These are phyloP conservation scores for Drosophila stalkeri DNA, from an alignment of 2,888 invertebrate species.

Conservation along the genomic window DNA sequence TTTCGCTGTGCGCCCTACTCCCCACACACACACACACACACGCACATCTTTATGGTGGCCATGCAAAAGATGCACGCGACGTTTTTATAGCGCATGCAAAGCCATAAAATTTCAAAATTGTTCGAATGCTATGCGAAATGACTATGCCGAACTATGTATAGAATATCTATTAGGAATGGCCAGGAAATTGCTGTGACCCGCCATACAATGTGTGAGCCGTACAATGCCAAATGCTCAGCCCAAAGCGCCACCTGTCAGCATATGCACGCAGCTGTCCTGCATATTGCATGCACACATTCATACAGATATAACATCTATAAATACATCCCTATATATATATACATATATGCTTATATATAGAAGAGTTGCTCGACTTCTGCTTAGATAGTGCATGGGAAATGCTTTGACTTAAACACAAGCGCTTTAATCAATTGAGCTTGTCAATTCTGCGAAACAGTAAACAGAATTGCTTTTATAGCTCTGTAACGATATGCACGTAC, in stretches of 20 bases:
- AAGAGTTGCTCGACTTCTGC: constrained; percentile 8
- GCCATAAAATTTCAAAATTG: constrained; percentile 49
- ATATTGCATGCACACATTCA: neutral
- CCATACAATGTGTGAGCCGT: constrained; percentile 32
- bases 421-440: constrained; percentile 14
- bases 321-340: neutral
- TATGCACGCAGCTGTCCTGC: constrained; percentile 2
- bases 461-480: neutral
- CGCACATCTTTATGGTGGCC: constrained; percentile 20
- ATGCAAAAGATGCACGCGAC: constrained; percentile 60
- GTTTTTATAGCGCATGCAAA: constrained; percentile 61
- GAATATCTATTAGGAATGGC: constrained; percentile 53
- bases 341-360: neutral
- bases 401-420: constrained; percentile 21
- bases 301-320: neutral
- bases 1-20: neutral
- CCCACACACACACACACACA: neutral
- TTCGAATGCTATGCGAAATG: constrained; percentile 44
- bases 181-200: constrained; percentile 35
- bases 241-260: constrained; percentile 48
- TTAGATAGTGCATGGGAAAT: constrained; percentile 16
- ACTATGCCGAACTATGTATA: constrained; percentile 57
- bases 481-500: neutral
- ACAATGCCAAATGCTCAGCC: neutral
- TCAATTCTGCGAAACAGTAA: constrained; percentile 14